A percentile compares a stretch with the other conserved stretches of the same genome.
phyloP scores from a whole-genome alignment of 2,797 vertebrate species.

The Uromys caudimaculatus region DNA sequence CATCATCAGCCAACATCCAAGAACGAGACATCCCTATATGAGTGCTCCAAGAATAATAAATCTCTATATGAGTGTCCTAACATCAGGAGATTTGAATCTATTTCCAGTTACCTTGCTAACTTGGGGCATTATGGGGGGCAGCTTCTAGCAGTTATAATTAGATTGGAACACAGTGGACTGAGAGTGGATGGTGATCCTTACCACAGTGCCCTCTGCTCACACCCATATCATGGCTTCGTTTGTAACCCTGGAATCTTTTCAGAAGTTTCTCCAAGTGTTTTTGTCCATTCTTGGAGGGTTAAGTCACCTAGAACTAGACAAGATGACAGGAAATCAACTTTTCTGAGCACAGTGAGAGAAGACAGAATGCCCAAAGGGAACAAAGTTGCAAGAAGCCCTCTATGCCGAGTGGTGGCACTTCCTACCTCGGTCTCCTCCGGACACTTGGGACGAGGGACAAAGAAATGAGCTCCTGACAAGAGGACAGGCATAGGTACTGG shows the following conservation, averaged over 20 bases:
- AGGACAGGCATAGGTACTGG: background rate
- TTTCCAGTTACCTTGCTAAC: background rate
- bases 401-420: accelerated
- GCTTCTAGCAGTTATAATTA: background rate
- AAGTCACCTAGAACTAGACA: background rate
- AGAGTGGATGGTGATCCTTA: background rate
- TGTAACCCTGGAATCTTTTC: background rate
- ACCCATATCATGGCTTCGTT: background rate
- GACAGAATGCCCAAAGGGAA: background rate
- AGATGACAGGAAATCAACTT: background rate
- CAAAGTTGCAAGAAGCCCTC: background rate
- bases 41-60: background rate
- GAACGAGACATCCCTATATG: background rate
- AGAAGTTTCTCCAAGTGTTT: background rate
- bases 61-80: background rate
- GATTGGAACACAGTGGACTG: background rate
- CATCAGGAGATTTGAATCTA: background rate
- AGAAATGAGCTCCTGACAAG: background rate
- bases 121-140: background rate
- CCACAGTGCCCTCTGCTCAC: background rate
- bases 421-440: accelerated
- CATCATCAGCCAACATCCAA: background rate
- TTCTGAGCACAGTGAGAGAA: background rate
- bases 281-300: background rate
- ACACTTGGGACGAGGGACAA: no score